Conservation (phyloP, 2,797 vertebrate genomes). For the Chiroxiphia lanceolata region DNA sequence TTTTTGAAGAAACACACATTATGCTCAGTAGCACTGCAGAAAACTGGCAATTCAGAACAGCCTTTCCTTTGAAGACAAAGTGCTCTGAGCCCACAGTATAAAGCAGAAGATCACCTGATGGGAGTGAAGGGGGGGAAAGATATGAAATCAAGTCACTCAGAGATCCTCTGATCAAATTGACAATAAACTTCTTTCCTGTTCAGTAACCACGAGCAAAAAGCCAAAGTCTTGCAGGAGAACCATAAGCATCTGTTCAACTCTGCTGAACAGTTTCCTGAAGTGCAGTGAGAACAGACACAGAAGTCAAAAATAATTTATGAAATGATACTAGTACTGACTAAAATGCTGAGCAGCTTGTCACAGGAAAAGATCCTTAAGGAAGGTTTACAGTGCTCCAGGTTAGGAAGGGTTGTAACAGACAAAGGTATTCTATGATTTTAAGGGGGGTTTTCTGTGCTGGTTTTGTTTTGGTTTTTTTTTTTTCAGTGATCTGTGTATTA, state of each 20-base stretch:
- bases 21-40: background rate
- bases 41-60: background rate
- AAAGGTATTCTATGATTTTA: background rate
- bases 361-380: background rate
- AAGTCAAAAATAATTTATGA: background rate
- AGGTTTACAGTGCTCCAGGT: background rate
- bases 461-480: background rate
- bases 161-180: background rate
- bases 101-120: background rate
- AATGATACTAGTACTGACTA: background rate
- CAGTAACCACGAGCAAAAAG: background rate
- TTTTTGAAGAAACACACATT: background rate
- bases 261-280: background rate
- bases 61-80: background rate
- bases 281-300: background rate
- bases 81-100: background rate
- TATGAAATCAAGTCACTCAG: background rate
- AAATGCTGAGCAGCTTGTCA: background rate
- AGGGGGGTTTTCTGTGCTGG: no score
- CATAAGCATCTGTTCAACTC: background rate
- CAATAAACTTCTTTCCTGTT: background rate
- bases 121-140: no score
- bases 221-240: background rate
- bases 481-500: no score
- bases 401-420: background rate